These are phyloP conservation scores for Struthidea cinerea DNA, from an alignment of 2,113 vertebrate species.

Conservation along the genomic window DNA sequence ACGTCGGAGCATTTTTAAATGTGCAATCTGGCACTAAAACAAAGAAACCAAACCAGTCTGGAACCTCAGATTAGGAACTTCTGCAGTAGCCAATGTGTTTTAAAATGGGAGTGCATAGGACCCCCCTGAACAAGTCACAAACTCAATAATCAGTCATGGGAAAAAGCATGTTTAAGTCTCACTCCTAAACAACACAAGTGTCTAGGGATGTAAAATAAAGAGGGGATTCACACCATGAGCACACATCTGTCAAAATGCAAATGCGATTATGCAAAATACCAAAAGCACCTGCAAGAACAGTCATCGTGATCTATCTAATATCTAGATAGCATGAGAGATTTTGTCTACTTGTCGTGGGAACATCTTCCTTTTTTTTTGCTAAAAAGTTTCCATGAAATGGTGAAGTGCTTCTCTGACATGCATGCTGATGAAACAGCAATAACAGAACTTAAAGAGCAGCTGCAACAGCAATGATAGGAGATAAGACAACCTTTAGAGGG, in stretches of 20 bases:
- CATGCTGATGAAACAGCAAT: background rate
- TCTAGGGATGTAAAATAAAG: background rate
- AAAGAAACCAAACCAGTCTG: background rate
- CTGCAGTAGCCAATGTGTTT: background rate
- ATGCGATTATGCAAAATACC: conserved; percentile 31
- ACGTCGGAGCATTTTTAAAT: background rate
- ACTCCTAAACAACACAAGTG: background rate
- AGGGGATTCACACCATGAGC: conserved; percentile 23
- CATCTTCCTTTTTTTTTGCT: background rate
- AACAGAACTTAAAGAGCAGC: background rate
- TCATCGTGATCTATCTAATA: background rate
- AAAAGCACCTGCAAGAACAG: background rate
- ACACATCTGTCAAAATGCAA: conserved; percentile 35
- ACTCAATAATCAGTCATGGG: background rate
- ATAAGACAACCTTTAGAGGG: background rate
- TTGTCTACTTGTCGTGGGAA: background rate
- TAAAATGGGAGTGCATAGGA: background rate
- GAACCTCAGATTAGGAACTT: background rate
- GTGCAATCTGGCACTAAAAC: background rate
- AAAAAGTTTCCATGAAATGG: background rate
- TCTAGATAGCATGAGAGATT: background rate
- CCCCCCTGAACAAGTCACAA: background rate
- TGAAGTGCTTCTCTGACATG: background rate
- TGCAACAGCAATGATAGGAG: background rate
- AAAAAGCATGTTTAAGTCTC: background rate